Base-by-base conservation (phyloP, 2,113 vertebrate species). In the Pseudorhombus dupliciocellatus region DNA sequence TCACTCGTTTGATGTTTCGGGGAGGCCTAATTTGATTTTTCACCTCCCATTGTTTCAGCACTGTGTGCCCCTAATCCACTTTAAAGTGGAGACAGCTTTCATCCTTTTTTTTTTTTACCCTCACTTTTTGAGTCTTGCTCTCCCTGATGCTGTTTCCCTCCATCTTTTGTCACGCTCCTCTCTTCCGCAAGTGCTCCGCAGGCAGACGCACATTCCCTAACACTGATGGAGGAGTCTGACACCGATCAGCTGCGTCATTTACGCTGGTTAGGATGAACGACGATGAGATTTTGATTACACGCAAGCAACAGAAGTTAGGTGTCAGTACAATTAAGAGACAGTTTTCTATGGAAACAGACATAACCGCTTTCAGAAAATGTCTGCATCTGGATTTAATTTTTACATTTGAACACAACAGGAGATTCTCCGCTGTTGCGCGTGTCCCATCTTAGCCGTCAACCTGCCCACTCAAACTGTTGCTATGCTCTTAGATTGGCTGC, bases 21-120 rank as follows among this genome's bases (percentile, higher is more conserved):
- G 90, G 91, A 78, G 50, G 80, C 81, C 91, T 94, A 94, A 94
- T 94, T 94, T 89, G 94, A 94, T 94, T 94, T 94, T 94, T 94
- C 88, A 93, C 94, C 93, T 94, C 92, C 92, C 84, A 94, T 94
- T 94, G 94, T 94, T 94, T 94, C 92, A 93, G 84, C 82, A 50
- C 90, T 89, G 91, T 92, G 89, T 87, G 89, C 84, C 81, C 84
- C 85, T 94, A 94, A 94, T 94, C 94, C 92, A 94, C 91, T 93
- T 94, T 94, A 92, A 94, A 94, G 92, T 93, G 90, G 90, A 90
- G 87, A 85, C 87, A 80, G 91, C 92, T 93, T 93, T 93, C 88
- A 92, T 93, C 90, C 83, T 84, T 74, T 40, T 34, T 21, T 79
- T 69, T 15, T 22, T 16, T 79, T 82, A 73, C 66, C 70, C 69